phyloP scores from a whole-genome alignment of 1,140 invertebrate genomes.

The Lepidurus couesii region DNA sequence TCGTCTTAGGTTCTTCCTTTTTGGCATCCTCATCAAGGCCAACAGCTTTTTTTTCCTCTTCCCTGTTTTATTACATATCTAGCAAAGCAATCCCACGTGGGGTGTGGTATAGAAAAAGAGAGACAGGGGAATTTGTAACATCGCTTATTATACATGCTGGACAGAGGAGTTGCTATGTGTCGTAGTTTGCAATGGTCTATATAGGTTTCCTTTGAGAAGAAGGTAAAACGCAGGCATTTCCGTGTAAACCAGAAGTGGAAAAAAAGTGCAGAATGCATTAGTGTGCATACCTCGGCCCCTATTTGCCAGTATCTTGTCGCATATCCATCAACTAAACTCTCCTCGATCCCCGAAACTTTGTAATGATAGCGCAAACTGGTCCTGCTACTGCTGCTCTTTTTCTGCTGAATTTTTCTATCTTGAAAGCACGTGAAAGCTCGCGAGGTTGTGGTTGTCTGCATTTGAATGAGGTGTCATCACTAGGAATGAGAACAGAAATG shows the following conservation, averaged over 20 bases:
- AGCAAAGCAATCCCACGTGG: too few relatives aligned
- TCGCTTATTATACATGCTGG: too few relatives aligned
- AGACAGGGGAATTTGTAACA: too few relatives aligned
- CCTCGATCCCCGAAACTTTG: too few relatives aligned
- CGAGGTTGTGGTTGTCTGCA: not conserved
- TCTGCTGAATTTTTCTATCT: not conserved
- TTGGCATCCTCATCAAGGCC: conserved; percentile 17
- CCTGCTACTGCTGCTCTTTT: not conserved
- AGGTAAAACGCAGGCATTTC: not conserved
- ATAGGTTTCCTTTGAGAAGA: not conserved
- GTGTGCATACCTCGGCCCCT: too few relatives aligned
- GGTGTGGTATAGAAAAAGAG: too few relatives aligned
- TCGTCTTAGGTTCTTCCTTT: not conserved
- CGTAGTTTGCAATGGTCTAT: not conserved
- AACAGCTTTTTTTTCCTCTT: not conserved
- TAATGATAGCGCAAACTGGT: too few relatives aligned
- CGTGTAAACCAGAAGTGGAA: not conserved
- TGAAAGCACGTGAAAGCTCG: not conserved
- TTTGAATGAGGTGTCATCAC: not conserved
- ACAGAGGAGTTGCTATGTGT: too few relatives aligned
- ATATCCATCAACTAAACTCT: too few relatives aligned
- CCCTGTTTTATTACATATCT: not conserved
- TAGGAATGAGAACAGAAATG: not conserved
- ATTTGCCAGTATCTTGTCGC: too few relatives aligned
- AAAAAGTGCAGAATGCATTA: too few relatives aligned